These are phyloP conservation scores for Pollenia griseotomentosa DNA, from an alignment of 2,888 invertebrate species.

Conservation along the genomic window DNA sequence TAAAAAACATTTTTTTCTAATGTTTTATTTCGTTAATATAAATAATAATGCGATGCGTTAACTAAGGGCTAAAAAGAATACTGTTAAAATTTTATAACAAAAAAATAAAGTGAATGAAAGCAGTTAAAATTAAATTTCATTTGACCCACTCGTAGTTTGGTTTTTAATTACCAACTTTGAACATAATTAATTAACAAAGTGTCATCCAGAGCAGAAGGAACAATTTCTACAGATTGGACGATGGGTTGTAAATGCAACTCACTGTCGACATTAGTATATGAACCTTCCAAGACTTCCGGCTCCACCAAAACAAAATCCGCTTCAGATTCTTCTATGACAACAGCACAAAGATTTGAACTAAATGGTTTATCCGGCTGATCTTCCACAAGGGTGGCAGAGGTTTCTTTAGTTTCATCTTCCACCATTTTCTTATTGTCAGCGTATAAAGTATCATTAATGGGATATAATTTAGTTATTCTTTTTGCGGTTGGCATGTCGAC, in stretches of 20 bases:
- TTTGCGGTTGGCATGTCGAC: neutral
- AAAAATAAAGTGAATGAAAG: constrained; percentile 12
- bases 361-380: constrained; percentile 70
- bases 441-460: constrained; percentile 65
- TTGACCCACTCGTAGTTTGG: neutral
- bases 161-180: constrained; percentile 74
- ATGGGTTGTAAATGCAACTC: constrained; percentile 80
- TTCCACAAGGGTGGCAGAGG: neutral
- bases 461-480: constrained; percentile 60
- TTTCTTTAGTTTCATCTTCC: neutral
- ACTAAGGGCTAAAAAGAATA: constrained; percentile 44
- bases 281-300: constrained; percentile 75
- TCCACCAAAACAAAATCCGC: constrained; percentile 79
- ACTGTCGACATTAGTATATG: constrained; percentile 80
- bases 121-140: neutral
- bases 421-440: constrained; percentile 44
- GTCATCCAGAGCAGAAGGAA: constrained; percentile 80
- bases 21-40: neutral
- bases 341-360: constrained; percentile 76
- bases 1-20: neutral
- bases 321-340: constrained; percentile 77
- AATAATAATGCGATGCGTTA: constrained; percentile 8
- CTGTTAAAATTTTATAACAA: constrained; percentile 38
- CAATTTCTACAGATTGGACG: constrained; percentile 81
- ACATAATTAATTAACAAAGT: constrained; percentile 79